Evolutionary conservation across 2,113 vertebrate genomes (phyloP), one percentile per base, ranked within the genome.

Genomic region (Carettochelys insculpta): DNA sequence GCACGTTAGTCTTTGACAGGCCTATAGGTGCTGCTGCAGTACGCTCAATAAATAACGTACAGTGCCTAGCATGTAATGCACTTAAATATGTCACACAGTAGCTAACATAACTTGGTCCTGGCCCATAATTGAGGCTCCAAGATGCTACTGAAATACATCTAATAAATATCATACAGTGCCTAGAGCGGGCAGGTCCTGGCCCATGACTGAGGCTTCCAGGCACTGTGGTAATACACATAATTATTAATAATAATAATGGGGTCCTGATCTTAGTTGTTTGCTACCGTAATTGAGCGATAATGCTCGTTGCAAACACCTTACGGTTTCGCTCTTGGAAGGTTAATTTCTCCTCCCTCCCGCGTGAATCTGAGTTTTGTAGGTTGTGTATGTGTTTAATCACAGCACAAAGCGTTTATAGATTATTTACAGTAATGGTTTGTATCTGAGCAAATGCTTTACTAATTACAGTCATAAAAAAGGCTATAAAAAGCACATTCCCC

Each of bases 391-490:
- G 75, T 90, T 86, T 90, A 90, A 90, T 86, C 89, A 90, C 83
- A 90, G 89, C 89, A 65, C 89, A 58, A 80, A 77, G 89, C 89
- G 43, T 90, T 90, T 90, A 90, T 82, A 82, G 89, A 84, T 90
- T 90, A 90, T 90, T 90, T 90, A 90, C 89, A 90, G 89, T 86
- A 86, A 86, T 90, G 89, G 76, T 86, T 90, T 90, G 89, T 86
- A 90, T 77, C 83, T 77, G 89, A 90, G 83, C 85, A 78, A 90
- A 90, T 90, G 89, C 83, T 86, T 90, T 86, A 86, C 89, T 90
- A 90, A 90, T 90, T 86, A 86, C 85, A 71, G 89, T 77, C 76
- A 90, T 90, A 90, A 90, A 90, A 90, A 77, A 45, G 68, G 89
- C 83, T 86, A 90, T 90, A 90, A 90, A 90, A 86, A 56, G 83